Evolutionary conservation across 2,888 invertebrate genomes (phyloP).

Genomic region (Argynnis bischoffii): DNA sequence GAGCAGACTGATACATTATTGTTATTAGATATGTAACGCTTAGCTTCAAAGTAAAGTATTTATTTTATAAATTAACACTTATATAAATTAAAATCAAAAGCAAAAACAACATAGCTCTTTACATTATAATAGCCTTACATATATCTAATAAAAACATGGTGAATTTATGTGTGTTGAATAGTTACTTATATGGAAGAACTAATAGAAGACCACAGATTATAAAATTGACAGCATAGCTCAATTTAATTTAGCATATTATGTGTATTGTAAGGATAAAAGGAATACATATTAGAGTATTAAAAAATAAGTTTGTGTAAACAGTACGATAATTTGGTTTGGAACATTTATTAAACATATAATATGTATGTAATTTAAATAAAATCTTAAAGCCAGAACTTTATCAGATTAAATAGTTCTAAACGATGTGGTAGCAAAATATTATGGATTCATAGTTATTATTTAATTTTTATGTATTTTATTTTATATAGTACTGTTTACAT

Average conservation of each 20-base stretch:
- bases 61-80: slow-evolving; percentile 11
- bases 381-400: no score
- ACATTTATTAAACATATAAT: background rate
- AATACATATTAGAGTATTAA: background rate
- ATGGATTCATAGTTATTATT: background rate
- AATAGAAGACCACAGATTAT: slow-evolving; percentile 35
- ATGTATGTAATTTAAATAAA: no score
- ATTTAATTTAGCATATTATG: slow-evolving; percentile 6
- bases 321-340: slow-evolving; percentile 1
- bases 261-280: slow-evolving; percentile 3
- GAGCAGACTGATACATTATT: background rate
- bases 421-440: no score
- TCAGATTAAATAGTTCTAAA: no score
- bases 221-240: slow-evolving; percentile 33
- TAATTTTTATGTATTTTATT: background rate
- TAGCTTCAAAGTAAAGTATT: background rate
- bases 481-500: slow-evolving; percentile 1
- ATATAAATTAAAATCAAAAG: slow-evolving; percentile 14
- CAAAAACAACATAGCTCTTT: slow-evolving; percentile 12
- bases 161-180: slow-evolving; percentile 10
- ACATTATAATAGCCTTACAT: slow-evolving; percentile 7
- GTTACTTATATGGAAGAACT: slow-evolving; percentile 15
- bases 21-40: slow-evolving; percentile 10
- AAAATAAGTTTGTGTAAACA: background rate
- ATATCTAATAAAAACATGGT: background rate